phyloP scores from a whole-genome alignment of 1,140 invertebrate species.

The Drosophila tsacasi region DNA sequence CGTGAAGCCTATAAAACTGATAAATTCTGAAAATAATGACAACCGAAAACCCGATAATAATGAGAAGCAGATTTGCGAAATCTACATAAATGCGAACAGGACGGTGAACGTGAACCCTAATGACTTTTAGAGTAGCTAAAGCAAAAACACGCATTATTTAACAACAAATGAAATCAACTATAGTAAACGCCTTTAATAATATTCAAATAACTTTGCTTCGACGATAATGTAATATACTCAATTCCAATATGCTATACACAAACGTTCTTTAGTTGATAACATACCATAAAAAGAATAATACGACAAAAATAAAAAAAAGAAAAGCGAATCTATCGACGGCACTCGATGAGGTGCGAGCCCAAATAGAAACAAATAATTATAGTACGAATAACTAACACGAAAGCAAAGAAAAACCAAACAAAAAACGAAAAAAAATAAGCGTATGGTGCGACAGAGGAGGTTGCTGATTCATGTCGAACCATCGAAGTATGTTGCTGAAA shows the following conservation, averaged over 20 bases:
- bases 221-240: slow-evolving; percentile 81
- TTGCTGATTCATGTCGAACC: slow-evolving; percentile 77
- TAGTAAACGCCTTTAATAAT: slow-evolving; percentile 81
- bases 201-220: slow-evolving; percentile 80
- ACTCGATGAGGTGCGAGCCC: slow-evolving; percentile 9
- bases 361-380: slow-evolving; percentile 33
- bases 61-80: slow-evolving; percentile 31
- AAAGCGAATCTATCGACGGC: slow-evolving; percentile 25
- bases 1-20: slow-evolving; percentile 21
- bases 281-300: slow-evolving; percentile 45
- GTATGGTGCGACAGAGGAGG: slow-evolving; percentile 79
- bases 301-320: slow-evolving; percentile 23
- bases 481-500: slow-evolving; percentile 81
- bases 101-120: slow-evolving; percentile 80
- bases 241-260: slow-evolving; percentile 63
- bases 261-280: slow-evolving; percentile 79
- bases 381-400: slow-evolving; percentile 24
- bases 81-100: slow-evolving; percentile 65
- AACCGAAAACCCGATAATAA: slow-evolving; percentile 25
- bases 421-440: slow-evolving; percentile 46
- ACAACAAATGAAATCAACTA: slow-evolving; percentile 58
- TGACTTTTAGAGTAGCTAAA: slow-evolving; percentile 79
- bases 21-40: slow-evolving; percentile 24
- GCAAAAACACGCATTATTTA: slow-evolving; percentile 66
- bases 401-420: slow-evolving; percentile 36